Evolutionary conservation across 2,888 invertebrate genomes (phyloP).

Genomic region (Dryocosmus kuriphilus): DNA sequence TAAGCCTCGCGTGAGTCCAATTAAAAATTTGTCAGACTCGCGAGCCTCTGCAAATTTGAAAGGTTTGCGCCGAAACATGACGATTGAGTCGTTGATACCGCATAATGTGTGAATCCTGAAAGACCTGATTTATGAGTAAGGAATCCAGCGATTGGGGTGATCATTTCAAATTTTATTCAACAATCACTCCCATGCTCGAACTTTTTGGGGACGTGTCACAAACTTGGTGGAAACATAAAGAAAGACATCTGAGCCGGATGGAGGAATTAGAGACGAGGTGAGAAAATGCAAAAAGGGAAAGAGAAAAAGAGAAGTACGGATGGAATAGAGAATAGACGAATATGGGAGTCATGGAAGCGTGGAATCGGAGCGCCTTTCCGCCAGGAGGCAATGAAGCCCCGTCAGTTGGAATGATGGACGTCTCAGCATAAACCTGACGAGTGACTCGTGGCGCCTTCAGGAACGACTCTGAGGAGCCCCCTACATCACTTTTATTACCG

Average conservation of each 20-base stretch:
- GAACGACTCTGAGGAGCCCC: slow-evolving; percentile 76
- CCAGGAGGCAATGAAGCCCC: slow-evolving; percentile 77
- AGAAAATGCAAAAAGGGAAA: slow-evolving; percentile 40
- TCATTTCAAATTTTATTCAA: neutral
- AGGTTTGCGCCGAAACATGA: neutral
- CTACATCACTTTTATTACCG: slow-evolving; percentile 77
- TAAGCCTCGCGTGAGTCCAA: slow-evolving; percentile 16
- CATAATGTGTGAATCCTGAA: neutral
- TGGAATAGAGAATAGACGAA: slow-evolving; percentile 45
- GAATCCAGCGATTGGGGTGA: neutral
- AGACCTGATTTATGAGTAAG: neutral
- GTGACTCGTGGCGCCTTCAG: slow-evolving; percentile 77
- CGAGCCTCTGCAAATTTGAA: slow-evolving; percentile 1
- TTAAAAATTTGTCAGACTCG: slow-evolving; percentile 31
- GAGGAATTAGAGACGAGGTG: neutral
- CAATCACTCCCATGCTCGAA: too few relatives aligned
- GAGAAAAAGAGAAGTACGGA: neutral
- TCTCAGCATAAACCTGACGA: slow-evolving; percentile 77
- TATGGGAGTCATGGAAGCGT: slow-evolving; percentile 62
- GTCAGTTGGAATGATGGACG: slow-evolving; percentile 78
- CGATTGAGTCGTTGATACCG: neutral
- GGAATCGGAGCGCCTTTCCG: slow-evolving; percentile 67
- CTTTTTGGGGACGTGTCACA: too few relatives aligned
- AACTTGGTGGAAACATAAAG: too few relatives aligned
- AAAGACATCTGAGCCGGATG: too few relatives aligned